phyloP scores from a whole-genome alignment of 2,113 vertebrate genomes.

The Nothoprocta perdicaria region DNA sequence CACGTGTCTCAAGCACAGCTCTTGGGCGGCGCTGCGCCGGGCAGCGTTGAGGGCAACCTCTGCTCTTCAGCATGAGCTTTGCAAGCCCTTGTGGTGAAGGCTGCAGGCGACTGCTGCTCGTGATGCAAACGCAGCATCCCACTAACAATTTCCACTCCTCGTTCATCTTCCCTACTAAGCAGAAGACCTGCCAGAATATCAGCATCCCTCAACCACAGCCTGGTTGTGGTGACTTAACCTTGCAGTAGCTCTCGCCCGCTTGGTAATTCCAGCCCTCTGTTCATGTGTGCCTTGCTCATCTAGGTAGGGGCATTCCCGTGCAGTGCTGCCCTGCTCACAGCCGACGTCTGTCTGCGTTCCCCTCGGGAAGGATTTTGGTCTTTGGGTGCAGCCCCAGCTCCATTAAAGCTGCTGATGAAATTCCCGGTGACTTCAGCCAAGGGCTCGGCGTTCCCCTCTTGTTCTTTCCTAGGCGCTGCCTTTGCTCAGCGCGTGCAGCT shows the following conservation, averaged over 20 bases:
- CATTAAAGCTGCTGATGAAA: not conserved
- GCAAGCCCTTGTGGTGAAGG: not conserved
- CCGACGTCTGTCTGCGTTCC: constrained; percentile 34
- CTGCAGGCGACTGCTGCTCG: not conserved
- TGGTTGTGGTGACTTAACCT: constrained; percentile 15
- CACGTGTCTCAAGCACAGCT: not conserved
- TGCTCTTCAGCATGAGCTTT: not conserved
- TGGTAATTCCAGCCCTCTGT: constrained; percentile 35
- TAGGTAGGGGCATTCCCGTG: constrained; percentile 24
- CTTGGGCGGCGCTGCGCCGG: not conserved
- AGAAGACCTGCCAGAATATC: constrained; percentile 23
- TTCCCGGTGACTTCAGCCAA: not conserved
- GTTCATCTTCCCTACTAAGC: not conserved
- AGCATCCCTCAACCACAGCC: not conserved
- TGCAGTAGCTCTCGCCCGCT: not conserved
- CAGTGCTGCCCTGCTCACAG: not conserved
- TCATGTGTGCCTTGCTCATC: not conserved
- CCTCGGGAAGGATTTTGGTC: constrained; percentile 17
- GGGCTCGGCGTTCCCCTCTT: not conserved
- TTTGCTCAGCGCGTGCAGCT: not conserved
- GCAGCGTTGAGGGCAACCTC: not conserved
- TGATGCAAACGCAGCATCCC: not conserved
- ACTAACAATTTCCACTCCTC: not conserved
- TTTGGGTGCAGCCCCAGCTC: not conserved
- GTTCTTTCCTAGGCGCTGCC: accelerated